Evolutionary conservation across 2,113 vertebrate species (phyloP), one percentile per base, ranked within the genome.

Genomic region (Alethe castanea): DNA sequence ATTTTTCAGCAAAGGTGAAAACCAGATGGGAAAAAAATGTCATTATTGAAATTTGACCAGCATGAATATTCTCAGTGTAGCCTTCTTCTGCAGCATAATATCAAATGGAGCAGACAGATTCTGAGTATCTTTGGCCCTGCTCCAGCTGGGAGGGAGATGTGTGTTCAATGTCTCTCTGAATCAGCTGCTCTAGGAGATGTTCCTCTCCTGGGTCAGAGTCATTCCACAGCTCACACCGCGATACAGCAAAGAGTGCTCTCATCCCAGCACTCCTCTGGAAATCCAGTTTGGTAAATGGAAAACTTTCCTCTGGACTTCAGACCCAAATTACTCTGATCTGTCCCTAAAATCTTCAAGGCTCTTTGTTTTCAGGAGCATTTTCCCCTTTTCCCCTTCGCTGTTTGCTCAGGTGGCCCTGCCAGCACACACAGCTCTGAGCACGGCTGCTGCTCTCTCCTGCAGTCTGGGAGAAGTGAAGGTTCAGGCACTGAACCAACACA

Each of bases 401-500:
- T 95, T 83, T 73, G 81, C 81, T 90, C 64, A 54, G 86, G 86
- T 90, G 70, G 79, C 92, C 62, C 60, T 91, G 54, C 29, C 52
- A 95, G 80, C 81, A 85, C 74, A 54, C 94, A 56, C 31, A 48
- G 92, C 90, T 72, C 88, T 7, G 33, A 92, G 85, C 65, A 8
- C 13, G 24, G 67, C 87, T 77, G 88, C 81, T 95, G 79, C 79
- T 89, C 56, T 42, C 94, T 86, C 5, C 94, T 96, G 92, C 91
- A 47, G 53, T 44, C 7, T 66, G 78, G 86, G 96, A 95, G 93
- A 95, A 96, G 90, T 94, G 56, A 17, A 85, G 87, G 81, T 91
- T 95, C 92, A 96, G 96, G 92, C 96, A 97, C 54, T 64, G 35
- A 94, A 95, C 93, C 97, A 97, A 69, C 78, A 53, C n/a, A 73